phyloP scores from a whole-genome alignment of 1,140 invertebrate species.

The Stegodyphus dumicola region DNA sequence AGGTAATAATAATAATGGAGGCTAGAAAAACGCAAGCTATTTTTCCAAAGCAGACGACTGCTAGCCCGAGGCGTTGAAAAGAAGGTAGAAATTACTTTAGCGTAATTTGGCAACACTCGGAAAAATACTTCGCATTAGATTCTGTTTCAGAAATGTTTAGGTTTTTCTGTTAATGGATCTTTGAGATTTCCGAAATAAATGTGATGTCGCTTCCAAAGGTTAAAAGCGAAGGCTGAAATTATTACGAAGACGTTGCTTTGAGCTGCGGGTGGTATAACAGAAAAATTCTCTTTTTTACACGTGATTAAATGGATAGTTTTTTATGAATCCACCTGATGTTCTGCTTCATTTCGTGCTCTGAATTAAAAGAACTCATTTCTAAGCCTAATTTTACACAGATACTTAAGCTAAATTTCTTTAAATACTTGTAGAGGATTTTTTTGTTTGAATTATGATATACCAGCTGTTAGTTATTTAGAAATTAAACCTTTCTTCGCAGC shows the following conservation, averaged over 20 bases:
- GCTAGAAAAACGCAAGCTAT: slow-evolving; percentile 38
- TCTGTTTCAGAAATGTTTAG: slow-evolving; percentile 3
- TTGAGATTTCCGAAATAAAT: slow-evolving; percentile 28
- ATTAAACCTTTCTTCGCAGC: no score
- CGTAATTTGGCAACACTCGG: slow-evolving; percentile 40
- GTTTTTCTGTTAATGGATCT: slow-evolving; percentile 19
- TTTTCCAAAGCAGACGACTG: slow-evolving; percentile 37
- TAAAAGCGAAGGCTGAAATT: slow-evolving; percentile 36
- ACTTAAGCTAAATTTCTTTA: no score
- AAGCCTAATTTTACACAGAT: no score
- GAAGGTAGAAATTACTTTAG: slow-evolving; percentile 41
- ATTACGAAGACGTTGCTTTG: neutral
- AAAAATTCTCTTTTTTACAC: neutral
- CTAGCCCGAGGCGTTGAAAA: slow-evolving; percentile 37
- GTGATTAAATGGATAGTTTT: slow-evolving; percentile 37
- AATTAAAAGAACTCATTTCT: neutral
- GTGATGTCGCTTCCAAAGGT: slow-evolving; percentile 18
- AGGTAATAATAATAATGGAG: slow-evolving; percentile 57
- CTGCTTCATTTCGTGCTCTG: neutral
- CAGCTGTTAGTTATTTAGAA: no score
- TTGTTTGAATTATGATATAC: no score
- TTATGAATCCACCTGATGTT: slow-evolving; percentile 1
- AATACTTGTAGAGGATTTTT: no score
- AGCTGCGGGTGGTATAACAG: slow-evolving; percentile 38
- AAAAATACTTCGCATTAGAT: slow-evolving; percentile 9